Conservation (phyloP, 2,113 vertebrate genomes). For the Nerophis ophidion region DNA sequence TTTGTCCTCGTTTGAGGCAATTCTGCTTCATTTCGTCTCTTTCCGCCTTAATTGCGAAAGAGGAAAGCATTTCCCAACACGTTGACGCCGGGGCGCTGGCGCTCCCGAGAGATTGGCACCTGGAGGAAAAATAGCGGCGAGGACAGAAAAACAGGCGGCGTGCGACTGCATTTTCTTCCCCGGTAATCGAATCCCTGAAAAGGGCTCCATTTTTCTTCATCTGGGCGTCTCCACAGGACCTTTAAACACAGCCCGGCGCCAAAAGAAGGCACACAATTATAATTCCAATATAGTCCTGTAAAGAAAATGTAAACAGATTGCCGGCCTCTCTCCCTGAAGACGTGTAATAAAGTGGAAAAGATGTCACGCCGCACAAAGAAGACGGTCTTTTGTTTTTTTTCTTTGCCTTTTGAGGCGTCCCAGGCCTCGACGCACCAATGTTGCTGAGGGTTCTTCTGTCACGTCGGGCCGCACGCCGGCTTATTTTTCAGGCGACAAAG, state of each 20-base stretch:
- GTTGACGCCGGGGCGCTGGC: constrained; percentile 40
- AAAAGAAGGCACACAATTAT: constrained; percentile 74
- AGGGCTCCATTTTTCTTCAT: constrained; percentile 78
- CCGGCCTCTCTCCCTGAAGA: constrained; percentile 60
- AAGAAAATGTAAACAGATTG: constrained; percentile 74
- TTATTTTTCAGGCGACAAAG: constrained; percentile 50
- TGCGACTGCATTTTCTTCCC: constrained; percentile 70
- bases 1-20: too few relatives aligned
- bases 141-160: constrained; percentile 45
- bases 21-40: constrained; percentile 44
- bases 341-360: constrained; percentile 76
- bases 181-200: constrained; percentile 79
- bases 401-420: constrained; percentile 45
- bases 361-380: constrained; percentile 59
- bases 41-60: constrained; percentile 66
- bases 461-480: constrained; percentile 30
- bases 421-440: constrained; percentile 41
- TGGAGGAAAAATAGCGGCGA: constrained; percentile 52
- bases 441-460: background rate
- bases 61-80: constrained; percentile 48
- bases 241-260: constrained; percentile 71
- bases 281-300: constrained; percentile 71
- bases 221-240: constrained; percentile 69
- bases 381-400: constrained; percentile 62
- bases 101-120: constrained; percentile 62